phyloP scores from a whole-genome alignment of 2,113 vertebrate genomes.

The Aegotheles bennettii region DNA sequence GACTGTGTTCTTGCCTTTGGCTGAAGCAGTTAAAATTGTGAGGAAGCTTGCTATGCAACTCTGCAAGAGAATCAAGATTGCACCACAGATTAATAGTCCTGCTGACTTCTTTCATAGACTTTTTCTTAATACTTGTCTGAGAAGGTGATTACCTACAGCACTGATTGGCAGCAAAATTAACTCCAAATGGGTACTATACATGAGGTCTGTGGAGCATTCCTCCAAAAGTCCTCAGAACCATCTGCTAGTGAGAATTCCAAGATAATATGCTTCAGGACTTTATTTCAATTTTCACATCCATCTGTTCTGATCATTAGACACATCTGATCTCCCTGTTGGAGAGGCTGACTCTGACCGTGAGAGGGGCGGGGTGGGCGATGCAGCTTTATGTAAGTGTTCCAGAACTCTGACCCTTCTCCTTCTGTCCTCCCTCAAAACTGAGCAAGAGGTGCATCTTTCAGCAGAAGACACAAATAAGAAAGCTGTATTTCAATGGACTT shows the following conservation, averaged over 20 bases:
- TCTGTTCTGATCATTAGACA: constrained; percentile 49
- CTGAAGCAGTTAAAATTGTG: not conserved
- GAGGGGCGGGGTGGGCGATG: not conserved
- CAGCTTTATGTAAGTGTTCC: not conserved
- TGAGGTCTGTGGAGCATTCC: not conserved
- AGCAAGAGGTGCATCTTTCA: not conserved
- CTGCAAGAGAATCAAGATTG: not conserved
- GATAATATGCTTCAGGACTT: constrained; percentile 27
- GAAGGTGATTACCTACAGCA: not conserved
- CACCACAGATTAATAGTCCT: not conserved
- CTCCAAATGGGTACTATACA: not conserved
- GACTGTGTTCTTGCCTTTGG: not conserved
- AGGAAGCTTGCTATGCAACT: not conserved
- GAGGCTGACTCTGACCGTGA: not conserved
- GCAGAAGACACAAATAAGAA: not conserved
- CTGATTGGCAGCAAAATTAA: not conserved
- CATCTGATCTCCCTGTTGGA: constrained; percentile 18
- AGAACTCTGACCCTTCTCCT: not conserved
- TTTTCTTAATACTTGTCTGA: not conserved
- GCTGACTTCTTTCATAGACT: not conserved
- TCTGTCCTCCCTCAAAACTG: not conserved
- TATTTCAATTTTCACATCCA: constrained; percentile 37
- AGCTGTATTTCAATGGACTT: not conserved
- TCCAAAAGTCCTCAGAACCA: not conserved
- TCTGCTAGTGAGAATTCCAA: constrained; percentile 17